Evolutionary conservation across 2,888 invertebrate genomes (phyloP), one percentile per base, ranked within the genome.

Genomic region (Atrina japonica): DNA sequence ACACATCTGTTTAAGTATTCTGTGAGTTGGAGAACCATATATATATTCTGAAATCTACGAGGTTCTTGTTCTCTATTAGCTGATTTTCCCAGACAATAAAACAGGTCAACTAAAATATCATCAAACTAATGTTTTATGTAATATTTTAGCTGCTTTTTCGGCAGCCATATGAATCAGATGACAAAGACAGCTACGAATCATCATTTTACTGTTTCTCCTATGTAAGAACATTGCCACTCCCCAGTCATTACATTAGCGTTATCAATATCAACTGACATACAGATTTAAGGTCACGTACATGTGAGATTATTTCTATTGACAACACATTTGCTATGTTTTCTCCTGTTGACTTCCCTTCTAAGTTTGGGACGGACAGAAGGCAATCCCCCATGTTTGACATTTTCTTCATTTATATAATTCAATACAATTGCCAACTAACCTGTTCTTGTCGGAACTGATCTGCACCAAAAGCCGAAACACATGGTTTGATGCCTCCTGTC

Each of bases 401-500:
- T n/a, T n/a, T 27, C 1, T 11, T 63, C 50, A 50, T 49, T 21
- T 21, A 50, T 35, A 21, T 63, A 49, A 7, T 23, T 23, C 9
- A 63, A 40, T 0, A 63, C 49, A 23, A 63, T 30, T 50, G 63
- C n/a, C n/a, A 16, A 40, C 66, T 50, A 73, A 90, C 90, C 84
- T 91, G 91, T 35, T 88, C 88, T 25, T 83, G 82, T 56, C 93
- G 92, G 90, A 97, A 97, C 91, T 97, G 98, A 90, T 98, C 98
- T 0, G 97, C 98, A 0, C 98, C 98, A 89, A 98, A 98, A 0
- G 98, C 96, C 0, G 96, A 93, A 0, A 98, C 97, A 86, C 97
- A 98, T 0, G 98, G 97, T 88, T 98, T 98, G 82, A 98, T 98
- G 1, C 97, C 97, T 1, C 98, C 98, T 0, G 97, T 97, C 0